phyloP scores from a whole-genome alignment of 2,888 invertebrate genomes.

The Trichogramma dendrolimi region DNA sequence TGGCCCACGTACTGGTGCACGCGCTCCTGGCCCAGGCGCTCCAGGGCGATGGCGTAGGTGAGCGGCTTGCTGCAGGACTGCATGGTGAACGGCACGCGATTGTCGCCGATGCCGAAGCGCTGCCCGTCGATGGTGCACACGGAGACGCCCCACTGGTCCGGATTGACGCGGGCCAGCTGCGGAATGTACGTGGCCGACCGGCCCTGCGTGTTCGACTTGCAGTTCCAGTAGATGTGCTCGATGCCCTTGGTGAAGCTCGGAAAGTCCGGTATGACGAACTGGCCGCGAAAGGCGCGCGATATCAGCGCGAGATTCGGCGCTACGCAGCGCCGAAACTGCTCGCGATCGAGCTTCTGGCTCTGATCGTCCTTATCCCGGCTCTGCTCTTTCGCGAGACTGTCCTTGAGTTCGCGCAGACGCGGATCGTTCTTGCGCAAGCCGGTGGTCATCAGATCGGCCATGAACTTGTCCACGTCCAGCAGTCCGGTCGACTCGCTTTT shows the following conservation, averaged over 20 bases:
- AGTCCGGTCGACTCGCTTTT: slow-evolving; percentile 77
- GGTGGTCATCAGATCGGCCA: slow-evolving; percentile 80
- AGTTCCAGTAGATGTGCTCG: slow-evolving; percentile 90
- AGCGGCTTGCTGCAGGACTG: slow-evolving; percentile 95
- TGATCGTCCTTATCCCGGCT: slow-evolving; percentile 67
- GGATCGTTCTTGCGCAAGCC: slow-evolving; percentile 87
- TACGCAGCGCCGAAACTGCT: slow-evolving; percentile 80
- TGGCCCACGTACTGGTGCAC: slow-evolving; percentile 95
- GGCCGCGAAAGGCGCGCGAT: slow-evolving; percentile 85
- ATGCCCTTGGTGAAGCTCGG: slow-evolving; percentile 84
- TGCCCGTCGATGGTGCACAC: slow-evolving; percentile 96
- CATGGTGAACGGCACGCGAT: slow-evolving; percentile 84
- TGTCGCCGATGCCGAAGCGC: slow-evolving; percentile 88
- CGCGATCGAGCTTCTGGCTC: slow-evolving; percentile 76
- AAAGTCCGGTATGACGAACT: slow-evolving; percentile 89
- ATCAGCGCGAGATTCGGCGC: slow-evolving; percentile 85
- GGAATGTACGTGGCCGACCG: slow-evolving; percentile 95
- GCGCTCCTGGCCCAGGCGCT: slow-evolving; percentile 81
- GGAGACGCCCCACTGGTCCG: slow-evolving; percentile 91
- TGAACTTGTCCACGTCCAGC: slow-evolving; percentile 79
- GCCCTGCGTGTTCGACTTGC: slow-evolving; percentile 79
- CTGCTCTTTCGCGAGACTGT: slow-evolving; percentile 76
- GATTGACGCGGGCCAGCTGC: slow-evolving; percentile 82
- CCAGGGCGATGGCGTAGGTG: slow-evolving; percentile 91
- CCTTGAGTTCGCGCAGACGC: slow-evolving; percentile 81